phyloP scores from a whole-genome alignment of 2,888 invertebrate species.

The Abscondita cerata region DNA sequence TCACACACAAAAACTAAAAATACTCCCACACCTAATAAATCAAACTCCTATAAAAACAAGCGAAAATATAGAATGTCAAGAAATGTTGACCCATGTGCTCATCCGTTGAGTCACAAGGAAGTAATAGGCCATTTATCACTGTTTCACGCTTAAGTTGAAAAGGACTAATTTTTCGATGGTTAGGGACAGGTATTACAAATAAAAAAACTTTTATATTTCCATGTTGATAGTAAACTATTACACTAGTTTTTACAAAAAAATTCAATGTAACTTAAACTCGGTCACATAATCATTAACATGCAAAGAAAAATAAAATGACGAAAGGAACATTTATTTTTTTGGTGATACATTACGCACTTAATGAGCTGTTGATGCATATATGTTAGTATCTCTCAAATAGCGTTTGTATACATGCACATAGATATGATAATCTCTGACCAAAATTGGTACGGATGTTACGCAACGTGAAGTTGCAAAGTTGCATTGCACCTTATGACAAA shows the following conservation, averaged over 20 bases:
- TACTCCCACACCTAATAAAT: slow-evolving; percentile 43
- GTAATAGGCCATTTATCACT: slow-evolving; percentile 41
- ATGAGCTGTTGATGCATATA: slow-evolving; percentile 29
- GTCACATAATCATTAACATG: too few relatives aligned
- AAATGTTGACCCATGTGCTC: slow-evolving; percentile 42
- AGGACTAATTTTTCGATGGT: neutral
- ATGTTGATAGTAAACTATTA: too few relatives aligned
- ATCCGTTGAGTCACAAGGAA: slow-evolving; percentile 36
- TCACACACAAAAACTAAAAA: neutral
- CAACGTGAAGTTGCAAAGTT: slow-evolving; percentile 15
- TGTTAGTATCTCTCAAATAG: too few relatives aligned
- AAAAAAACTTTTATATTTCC: neutral
- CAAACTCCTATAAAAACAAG: slow-evolving; percentile 46
- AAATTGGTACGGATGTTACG: neutral
- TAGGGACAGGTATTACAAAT: neutral
- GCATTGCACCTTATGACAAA: slow-evolving; percentile 19
- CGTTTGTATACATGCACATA: too few relatives aligned
- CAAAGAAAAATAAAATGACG: too few relatives aligned
- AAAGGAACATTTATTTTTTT: too few relatives aligned
- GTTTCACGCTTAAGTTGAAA: slow-evolving; percentile 33
- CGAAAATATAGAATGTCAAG: slow-evolving; percentile 38
- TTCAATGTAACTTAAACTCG: too few relatives aligned
- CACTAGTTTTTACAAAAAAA: slow-evolving; percentile 18
- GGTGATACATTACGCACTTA: slow-evolving; percentile 27
- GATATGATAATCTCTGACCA: slow-evolving; percentile 8